These are phyloP conservation scores for Malthinus flaveolus DNA, from an alignment of 2,888 invertebrate species.

Conservation along the genomic window DNA sequence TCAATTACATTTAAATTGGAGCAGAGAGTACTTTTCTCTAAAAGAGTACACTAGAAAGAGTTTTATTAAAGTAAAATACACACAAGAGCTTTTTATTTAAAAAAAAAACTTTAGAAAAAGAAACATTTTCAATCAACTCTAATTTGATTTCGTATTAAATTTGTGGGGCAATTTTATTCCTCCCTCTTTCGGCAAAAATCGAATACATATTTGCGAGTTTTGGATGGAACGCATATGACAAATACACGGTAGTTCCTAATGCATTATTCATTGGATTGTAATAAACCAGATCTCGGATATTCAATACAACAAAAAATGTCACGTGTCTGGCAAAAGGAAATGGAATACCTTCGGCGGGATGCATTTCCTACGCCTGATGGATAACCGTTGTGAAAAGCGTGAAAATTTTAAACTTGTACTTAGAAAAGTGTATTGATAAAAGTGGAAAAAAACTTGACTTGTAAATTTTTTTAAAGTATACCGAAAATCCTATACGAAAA, in stretches of 20 bases:
- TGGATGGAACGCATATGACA: slow-evolving; percentile 22
- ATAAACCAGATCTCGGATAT: slow-evolving; percentile 36
- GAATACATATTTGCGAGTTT: slow-evolving; percentile 18
- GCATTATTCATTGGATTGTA: slow-evolving; percentile 38
- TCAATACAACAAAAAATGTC: slow-evolving; percentile 39
- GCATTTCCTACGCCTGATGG: slow-evolving; percentile 37
- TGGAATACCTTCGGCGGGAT: slow-evolving; percentile 38
- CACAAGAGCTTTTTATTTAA: too few relatives aligned
- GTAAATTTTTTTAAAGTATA: neutral
- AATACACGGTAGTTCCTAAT: slow-evolving; percentile 35
- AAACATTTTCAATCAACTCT: too few relatives aligned
- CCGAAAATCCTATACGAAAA: too few relatives aligned
- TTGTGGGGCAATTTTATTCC: neutral
- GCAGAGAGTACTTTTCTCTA: too few relatives aligned
- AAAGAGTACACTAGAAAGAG: too few relatives aligned
- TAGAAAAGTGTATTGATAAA: slow-evolving; percentile 21
- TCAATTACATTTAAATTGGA: too few relatives aligned
- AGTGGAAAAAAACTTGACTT: slow-evolving; percentile 16
- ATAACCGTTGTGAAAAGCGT: slow-evolving; percentile 26
- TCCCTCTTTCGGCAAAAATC: slow-evolving; percentile 3
- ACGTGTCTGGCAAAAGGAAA: slow-evolving; percentile 38
- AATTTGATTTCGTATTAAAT: neutral
- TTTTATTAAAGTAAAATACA: too few relatives aligned
- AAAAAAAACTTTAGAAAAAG: too few relatives aligned
- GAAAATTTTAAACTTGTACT: slow-evolving; percentile 20